Conservation (phyloP, 2,888 invertebrate species). For the Antitype chi region DNA sequence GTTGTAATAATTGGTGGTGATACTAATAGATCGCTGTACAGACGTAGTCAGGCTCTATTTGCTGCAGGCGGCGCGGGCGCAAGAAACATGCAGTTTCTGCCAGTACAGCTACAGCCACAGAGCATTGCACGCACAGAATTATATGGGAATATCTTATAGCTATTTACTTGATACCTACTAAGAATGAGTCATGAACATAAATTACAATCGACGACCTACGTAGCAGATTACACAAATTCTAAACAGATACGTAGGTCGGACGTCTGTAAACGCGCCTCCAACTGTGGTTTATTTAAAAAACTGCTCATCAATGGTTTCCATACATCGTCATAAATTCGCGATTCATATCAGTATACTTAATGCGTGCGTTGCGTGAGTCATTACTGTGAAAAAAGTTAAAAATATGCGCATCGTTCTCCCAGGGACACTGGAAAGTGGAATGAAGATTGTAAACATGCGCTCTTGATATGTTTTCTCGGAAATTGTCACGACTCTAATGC, state of each 20-base stretch:
- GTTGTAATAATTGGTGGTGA: constrained; percentile 39
- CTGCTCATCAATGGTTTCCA: constrained; percentile 35
- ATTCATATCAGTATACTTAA: constrained; percentile 53
- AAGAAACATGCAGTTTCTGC: constrained; percentile 47
- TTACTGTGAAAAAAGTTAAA: constrained; percentile 75
- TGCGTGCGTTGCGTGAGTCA: constrained; percentile 73
- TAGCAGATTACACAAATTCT: constrained; percentile 26
- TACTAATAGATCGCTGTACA: constrained; percentile 39
- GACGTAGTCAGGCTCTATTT: constrained; percentile 57
- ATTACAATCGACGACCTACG: constrained; percentile 30
- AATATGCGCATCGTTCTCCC: constrained; percentile 81
- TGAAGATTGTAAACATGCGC: constrained; percentile 78
- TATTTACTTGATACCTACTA: constrained; percentile 25
- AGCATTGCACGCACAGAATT: constrained; percentile 24
- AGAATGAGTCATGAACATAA: constrained; percentile 44
- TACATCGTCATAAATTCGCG: constrained; percentile 47
- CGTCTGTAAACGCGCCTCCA: constrained; percentile 30
- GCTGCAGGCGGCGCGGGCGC: constrained; percentile 41
- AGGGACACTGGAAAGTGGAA: constrained; percentile 77
- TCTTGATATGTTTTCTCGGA: constrained; percentile 79
- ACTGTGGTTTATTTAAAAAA: constrained; percentile 36
- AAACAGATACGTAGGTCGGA: constrained; percentile 19
- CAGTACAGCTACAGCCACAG: constrained; percentile 27
- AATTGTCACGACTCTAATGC: constrained; percentile 75
- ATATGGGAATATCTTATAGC: constrained; percentile 17